Conservation (phyloP, 2,113 vertebrate species). For the Melierax canorus region DNA sequence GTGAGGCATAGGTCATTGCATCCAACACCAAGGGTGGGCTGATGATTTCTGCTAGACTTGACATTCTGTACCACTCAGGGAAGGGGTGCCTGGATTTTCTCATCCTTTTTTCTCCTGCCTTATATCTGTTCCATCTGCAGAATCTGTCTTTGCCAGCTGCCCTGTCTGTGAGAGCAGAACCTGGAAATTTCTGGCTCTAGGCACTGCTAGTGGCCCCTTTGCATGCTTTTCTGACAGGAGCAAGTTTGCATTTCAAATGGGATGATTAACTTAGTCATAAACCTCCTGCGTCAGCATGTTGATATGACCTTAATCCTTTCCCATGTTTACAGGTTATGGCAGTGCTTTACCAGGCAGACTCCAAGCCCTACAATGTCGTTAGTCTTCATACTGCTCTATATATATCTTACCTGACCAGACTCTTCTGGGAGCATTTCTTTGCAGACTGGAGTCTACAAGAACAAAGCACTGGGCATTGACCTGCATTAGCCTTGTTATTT, state of each 20-base stretch:
- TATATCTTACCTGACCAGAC: neutral
- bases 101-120: neutral
- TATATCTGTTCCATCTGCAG: neutral
- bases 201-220: neutral
- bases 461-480: neutral
- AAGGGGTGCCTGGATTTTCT: neutral
- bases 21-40: neutral
- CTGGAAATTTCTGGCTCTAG: neutral
- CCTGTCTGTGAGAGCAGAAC: neutral
- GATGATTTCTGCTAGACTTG: neutral
- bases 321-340: neutral
- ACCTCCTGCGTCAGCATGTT: neutral
- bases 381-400: neutral
- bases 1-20: neutral
- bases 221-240: neutral
- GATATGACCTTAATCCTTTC: constrained; percentile 2
- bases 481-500: neutral
- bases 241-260: constrained; percentile 7
- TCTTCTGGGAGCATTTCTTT: neutral
- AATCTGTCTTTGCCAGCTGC: neutral
- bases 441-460: neutral
- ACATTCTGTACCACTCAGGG: neutral
- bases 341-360: neutral
- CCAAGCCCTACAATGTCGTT: neutral
- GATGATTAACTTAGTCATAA: neutral